Conservation (phyloP, 2,797 vertebrate species). For the Pangasius larnaudii region DNA sequence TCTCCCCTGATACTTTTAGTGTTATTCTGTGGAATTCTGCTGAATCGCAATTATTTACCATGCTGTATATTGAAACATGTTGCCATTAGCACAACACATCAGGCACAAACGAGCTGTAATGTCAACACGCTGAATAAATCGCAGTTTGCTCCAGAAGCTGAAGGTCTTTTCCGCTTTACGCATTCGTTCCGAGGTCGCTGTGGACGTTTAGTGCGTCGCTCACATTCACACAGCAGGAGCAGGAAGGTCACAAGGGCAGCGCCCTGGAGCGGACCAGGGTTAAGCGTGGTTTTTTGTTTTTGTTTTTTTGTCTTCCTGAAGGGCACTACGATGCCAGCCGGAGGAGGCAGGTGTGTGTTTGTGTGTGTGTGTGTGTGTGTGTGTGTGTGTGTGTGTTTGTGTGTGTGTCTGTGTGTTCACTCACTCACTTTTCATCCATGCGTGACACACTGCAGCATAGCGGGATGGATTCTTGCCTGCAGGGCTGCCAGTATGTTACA, state of each 20-base stretch:
- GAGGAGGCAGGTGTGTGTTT: neutral
- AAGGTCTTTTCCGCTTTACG: neutral
- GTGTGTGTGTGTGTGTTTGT: neutral
- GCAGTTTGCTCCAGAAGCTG: neutral
- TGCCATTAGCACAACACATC: neutral
- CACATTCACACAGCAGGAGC: neutral
- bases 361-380: constrained; percentile 4
- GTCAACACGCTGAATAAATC: neutral
- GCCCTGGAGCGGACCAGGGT: neutral
- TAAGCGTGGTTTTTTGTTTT: neutral
- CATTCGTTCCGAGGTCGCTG: neutral
- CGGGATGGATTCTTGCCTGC: neutral
- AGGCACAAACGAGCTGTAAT: constrained; percentile 1
- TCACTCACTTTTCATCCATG: neutral
- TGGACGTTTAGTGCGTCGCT: neutral
- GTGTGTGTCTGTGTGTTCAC: neutral
- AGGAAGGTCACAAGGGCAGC: neutral
- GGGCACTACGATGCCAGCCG: neutral
- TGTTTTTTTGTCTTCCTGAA: neutral
- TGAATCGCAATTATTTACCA: neutral
- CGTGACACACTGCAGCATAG: neutral
- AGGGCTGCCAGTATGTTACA: neutral
- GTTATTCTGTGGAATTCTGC: neutral
- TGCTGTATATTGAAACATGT: neutral
- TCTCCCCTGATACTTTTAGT: neutral